Percentiles rank a stretch among this genome's conserved stretches.
Evolutionary conservation across 1,140 invertebrate genomes (phyloP).

Genomic region (Andrena cerasifolii): DNA sequence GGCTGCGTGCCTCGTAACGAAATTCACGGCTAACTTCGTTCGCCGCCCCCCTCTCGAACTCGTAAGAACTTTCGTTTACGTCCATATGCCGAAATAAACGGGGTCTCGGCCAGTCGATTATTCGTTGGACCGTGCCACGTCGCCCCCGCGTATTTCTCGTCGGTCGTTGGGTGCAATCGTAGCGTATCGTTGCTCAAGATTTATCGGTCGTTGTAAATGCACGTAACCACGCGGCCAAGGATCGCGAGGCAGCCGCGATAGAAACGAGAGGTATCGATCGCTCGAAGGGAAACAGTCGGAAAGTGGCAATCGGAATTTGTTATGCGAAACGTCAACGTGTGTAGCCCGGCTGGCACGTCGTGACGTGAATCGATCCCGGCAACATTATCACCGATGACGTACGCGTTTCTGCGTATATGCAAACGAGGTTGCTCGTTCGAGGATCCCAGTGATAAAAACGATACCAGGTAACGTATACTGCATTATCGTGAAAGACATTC

Average conservation of each 20-base stretch:
- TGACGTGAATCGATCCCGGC: conserved; percentile 61
- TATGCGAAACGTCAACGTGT: conserved; percentile 59
- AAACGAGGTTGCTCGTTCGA: conserved; percentile 58
- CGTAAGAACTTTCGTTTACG: conserved; percentile 60
- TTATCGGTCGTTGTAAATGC: conserved; percentile 15
- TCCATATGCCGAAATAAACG: conserved; percentile 60
- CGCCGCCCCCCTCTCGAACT: conserved; percentile 10
- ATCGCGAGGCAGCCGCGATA: conserved; percentile 16
- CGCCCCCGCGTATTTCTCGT: conserved; percentile 18
- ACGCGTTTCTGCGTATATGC: conserved; percentile 49
- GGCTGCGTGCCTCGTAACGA: conserved; percentile 78
- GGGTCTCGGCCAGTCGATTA: conserved; percentile 30
- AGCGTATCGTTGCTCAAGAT: background rate
- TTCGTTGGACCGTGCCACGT: background rate
- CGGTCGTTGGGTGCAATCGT: background rate
- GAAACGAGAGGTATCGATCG: conserved; percentile 54
- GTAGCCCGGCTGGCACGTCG: conserved; percentile 46
- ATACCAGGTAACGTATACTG: conserved; percentile 56
- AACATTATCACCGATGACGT: conserved; percentile 64
- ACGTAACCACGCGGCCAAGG: background rate
- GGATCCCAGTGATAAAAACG: conserved; percentile 36
- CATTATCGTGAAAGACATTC: too few species aligned
- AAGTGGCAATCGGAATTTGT: conserved; percentile 61
- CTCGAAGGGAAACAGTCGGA: conserved; percentile 57
- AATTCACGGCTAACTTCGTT: conserved; percentile 70